Base-by-base conservation (phyloP, 35 echinoderm and acorn worm genomes). In the Stichopus chloronotus region DNA sequence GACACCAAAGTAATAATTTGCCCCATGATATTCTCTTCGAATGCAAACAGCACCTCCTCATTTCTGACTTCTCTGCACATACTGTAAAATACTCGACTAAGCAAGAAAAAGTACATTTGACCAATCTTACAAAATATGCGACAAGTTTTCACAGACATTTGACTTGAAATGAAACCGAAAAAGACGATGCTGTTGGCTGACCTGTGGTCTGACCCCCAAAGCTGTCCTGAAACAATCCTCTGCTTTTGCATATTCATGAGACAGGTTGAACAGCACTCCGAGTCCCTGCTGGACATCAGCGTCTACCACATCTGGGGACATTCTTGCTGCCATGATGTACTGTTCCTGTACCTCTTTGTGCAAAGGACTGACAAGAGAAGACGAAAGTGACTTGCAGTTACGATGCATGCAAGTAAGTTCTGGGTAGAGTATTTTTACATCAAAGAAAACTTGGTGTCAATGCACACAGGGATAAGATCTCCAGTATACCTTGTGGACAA, bases 211-310 rank as follows among this genome's bases (percentile, higher is more conserved):
- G 58, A 92, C 95, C 53, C 84, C 88, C 24, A 99, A 90, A 14
- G 95, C 97, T 52, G 97, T 89, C 83, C 95, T 99, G 89, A 99
- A 99, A 72, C 97, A 99, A 57, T 99, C 97, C 5, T 96, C 97
- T 72, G 97, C 97, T 79, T 99, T 99, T 53, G 94, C 94, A 79
- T 96, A 99, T 85, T 99, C 97, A 78, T 96, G 95, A 71, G 97
- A 99, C 10, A 99, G 72, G 78, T 99, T 99, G 78, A 96, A 99
- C 17, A 99, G 88, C 17, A 99, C 97, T 16, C 95, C 97, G 7
- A 96, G 78, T 56, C 97, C 97, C 52, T 93, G 92, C 94, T 99
- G 97, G 52, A 98, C 91, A 56, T 98, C 97, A 21, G 94, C 61
- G 30, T 98, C 97, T 9, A 98, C 91, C 16, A 74, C 87, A 10